Evolutionary conservation across 2,888 invertebrate species (phyloP), one percentile per base, ranked within the genome.

Genomic region (Eristalis pertinax): DNA sequence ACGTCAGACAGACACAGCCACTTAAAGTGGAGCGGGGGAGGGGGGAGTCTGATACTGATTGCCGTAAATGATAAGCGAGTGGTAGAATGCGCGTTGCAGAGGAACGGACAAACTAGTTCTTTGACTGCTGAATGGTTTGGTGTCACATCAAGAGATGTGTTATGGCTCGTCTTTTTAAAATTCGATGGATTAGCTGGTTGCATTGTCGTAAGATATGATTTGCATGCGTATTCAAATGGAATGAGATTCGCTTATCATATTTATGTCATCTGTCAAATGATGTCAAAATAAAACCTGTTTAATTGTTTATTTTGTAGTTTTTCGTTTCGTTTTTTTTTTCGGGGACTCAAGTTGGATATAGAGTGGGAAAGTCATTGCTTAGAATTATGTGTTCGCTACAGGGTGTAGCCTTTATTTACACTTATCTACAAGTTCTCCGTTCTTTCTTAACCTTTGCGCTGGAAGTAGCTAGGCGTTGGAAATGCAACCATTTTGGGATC

Each of bases 31-130:
- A n/a, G n/a, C n/a, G n/a, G n/a, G n/a, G n/a, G n/a, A n/a, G 62
- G 60, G 60, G 60, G 32, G 32, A 50, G 50, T 56, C 56, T 62
- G 73, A 29, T 43, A 15, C 50, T 60, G 65, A 70, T 65, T 19
- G 50, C n/a, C 60, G 43, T 22, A 11, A 26, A 26, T 43, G 84
- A 84, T 79, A 84, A 83, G 41, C 24, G 24, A 24, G 7, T 29
- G 24, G 24, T n/a, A 19, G n/a, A 50, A 5, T 19, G 19, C 19
- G 43, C 43, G 43, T 4, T 50, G 19, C 50, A 50, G 43, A 50
- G n/a, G 10, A 50, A 50, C 19, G 7, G 50, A 60, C 10, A 60
- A 60, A 60, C 60, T 19, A 22, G 22, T 24, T 60, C 60, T 32
- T 32, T 10, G 38, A 1, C 1, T 60, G 60, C 15, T 13, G 4